phyloP scores from a whole-genome alignment of 2,888 invertebrate species.

The Zelleria hepariella region DNA sequence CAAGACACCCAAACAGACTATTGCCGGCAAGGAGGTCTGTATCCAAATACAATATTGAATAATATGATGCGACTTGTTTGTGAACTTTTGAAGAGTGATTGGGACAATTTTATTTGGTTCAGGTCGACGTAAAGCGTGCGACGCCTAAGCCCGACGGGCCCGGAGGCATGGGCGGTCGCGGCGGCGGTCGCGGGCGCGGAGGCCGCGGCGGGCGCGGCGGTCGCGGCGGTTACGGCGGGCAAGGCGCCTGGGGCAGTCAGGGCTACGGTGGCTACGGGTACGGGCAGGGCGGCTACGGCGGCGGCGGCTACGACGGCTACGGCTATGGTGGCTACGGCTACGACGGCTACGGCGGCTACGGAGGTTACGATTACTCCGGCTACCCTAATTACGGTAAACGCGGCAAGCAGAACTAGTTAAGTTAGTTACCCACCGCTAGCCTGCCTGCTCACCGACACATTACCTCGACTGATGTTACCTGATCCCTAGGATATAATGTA shows the following conservation, averaged over 20 bases:
- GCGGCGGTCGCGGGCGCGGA: constrained; percentile 76
- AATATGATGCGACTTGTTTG: too few species aligned
- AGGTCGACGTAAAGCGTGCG: constrained; percentile 96
- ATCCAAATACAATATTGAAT: neutral
- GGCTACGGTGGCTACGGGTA: constrained; percentile 79
- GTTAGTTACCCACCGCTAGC: constrained; percentile 44
- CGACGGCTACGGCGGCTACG: constrained; percentile 83
- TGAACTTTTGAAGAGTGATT: neutral
- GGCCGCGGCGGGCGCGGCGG: constrained; percentile 80
- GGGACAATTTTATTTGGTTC: constrained; percentile 11
- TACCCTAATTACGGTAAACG: constrained; percentile 86
- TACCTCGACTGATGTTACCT: constrained; percentile 73
- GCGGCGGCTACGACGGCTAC: constrained; percentile 82
- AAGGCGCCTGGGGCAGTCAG: constrained; percentile 77
- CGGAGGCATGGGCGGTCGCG: constrained; percentile 77
- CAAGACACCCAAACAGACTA: constrained; percentile 93
- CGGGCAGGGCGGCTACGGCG: constrained; percentile 79
- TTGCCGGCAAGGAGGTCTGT: constrained; percentile 91
- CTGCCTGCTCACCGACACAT: constrained; percentile 67
- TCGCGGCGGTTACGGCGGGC: constrained; percentile 76
- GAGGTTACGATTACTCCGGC: constrained; percentile 85
- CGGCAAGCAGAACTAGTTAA: constrained; percentile 66
- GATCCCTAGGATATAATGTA: constrained; percentile 65
- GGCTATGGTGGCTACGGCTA: constrained; percentile 79
- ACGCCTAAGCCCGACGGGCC: constrained; percentile 89